Evolutionary conservation across 1,140 invertebrate genomes (phyloP).

Genomic region (Globodera rostochiensis): DNA sequence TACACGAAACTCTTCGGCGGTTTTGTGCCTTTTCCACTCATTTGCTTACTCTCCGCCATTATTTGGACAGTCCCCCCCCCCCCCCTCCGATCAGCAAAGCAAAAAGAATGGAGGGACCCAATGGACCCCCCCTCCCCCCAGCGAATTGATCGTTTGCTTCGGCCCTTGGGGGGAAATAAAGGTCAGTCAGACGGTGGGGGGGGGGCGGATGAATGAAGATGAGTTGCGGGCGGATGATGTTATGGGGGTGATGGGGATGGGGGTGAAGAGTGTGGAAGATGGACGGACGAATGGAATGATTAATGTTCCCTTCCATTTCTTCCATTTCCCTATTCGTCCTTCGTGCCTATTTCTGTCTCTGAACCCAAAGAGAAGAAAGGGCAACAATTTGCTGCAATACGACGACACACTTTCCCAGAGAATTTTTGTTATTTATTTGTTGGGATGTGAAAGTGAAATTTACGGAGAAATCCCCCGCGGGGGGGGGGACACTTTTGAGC

Average conservation of each 20-base stretch:
- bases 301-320: neutral
- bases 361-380: neutral
- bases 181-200: neutral
- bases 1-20: neutral
- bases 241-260: no score
- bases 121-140: neutral
- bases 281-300: neutral
- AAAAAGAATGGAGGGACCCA: no score
- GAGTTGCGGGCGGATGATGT: neutral
- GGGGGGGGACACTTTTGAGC: no score
- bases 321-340: no score
- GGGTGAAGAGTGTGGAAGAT: neutral
- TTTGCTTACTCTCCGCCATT: conserved; percentile 9
- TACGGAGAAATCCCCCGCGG: neutral
- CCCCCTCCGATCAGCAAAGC: no score
- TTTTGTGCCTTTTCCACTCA: conserved; percentile 27
- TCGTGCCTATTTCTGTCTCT: conserved; percentile 2
- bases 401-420: neutral
- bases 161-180: neutral
- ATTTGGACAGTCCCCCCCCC: neutral
- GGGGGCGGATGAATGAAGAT: neutral
- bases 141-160: neutral
- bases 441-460: neutral
- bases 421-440: neutral
- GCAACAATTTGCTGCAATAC: neutral